phyloP scores from a whole-genome alignment of 2,113 vertebrate species.

The Colistium nudipinnis region DNA sequence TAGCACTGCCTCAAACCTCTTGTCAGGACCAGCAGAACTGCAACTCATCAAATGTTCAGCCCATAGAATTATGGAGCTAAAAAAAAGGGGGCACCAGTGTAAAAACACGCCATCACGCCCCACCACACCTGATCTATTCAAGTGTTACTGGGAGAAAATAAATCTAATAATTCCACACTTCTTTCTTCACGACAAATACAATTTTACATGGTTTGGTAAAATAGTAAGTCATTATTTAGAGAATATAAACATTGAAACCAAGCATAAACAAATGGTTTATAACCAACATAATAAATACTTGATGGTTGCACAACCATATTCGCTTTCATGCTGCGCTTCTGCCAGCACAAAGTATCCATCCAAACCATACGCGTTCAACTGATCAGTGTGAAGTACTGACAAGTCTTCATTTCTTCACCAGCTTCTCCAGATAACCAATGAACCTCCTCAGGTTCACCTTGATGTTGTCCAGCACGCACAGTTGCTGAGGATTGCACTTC shows the following conservation, averaged over 20 bases:
- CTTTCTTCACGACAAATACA: slow-evolving; percentile 26
- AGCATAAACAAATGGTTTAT: slow-evolving; percentile 6
- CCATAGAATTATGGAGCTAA: neutral
- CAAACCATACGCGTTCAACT: slow-evolving; percentile 11
- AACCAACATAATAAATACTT: slow-evolving; percentile 61
- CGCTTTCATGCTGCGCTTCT: slow-evolving; percentile 1
- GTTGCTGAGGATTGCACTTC: slow-evolving; percentile 88
- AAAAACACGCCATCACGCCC: neutral
- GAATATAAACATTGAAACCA: slow-evolving; percentile 47
- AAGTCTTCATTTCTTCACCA: slow-evolving; percentile 79
- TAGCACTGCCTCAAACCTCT: neutral
- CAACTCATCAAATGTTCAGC: neutral
- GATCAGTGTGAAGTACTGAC: neutral
- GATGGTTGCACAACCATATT: slow-evolving; percentile 37
- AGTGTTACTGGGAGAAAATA: neutral
- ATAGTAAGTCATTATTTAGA: slow-evolving; percentile 43
- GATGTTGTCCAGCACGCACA: slow-evolving; percentile 95
- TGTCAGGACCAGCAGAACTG: neutral
- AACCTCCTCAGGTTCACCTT: slow-evolving; percentile 95
- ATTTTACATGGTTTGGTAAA: slow-evolving; percentile 29
- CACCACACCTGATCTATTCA: slow-evolving; percentile 3
- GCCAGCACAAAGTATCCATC: slow-evolving; percentile 14
- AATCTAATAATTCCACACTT: neutral
- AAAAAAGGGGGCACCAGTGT: neutral
- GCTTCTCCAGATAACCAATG: slow-evolving; percentile 90